Base-by-base conservation (phyloP, 2,888 invertebrate genomes). In the Leptopilina drosophilae region DNA sequence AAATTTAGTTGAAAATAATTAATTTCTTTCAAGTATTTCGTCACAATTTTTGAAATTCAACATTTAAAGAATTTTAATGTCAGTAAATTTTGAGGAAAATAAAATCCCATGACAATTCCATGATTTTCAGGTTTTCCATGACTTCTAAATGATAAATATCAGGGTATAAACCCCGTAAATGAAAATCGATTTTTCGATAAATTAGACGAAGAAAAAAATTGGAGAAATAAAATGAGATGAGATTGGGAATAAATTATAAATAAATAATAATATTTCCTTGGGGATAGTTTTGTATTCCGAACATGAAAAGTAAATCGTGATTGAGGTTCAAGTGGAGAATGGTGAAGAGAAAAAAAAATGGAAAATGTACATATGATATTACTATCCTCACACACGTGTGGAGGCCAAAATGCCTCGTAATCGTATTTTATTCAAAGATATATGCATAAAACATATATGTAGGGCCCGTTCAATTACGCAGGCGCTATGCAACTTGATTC, bases 391-490 rank as follows among this genome's bases (percentile, higher is more conserved):
- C 62, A 59, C n/a, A 20, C 20, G 83, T 82, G 83, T 85, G 82
- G 87, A 87, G 87, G 87, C 87, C 88, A 88, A 89, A 87, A 87
- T 83, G 86, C 87, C 85, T 85, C 84, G 87, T 87, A 87, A 88
- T 87, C 85, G 87, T 87, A 88, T 88, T 88, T 87, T 88, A 87
- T 88, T 88, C 87, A 88, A 85, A 81, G 85, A 88, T 49, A 49
- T 49, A 49, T 88, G 86, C 87, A 88, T 88, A 88, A 87, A 88
- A 88, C 88, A 87, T 88, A 53, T 69, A 69, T 69, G 53, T 69
- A 69, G 82, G 83, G 81, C 84, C 82, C 83, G 85, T 85, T 82
- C 85, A 84, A 77, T 81, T 77, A 77, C 79, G 79, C 81, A 77
- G 80, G 79, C 80, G 76, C 66, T 77, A 77, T 77, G 82, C 80